Evolutionary conservation across 1,140 invertebrate genomes (phyloP).

Genomic region (Drosophila bipectinata): DNA sequence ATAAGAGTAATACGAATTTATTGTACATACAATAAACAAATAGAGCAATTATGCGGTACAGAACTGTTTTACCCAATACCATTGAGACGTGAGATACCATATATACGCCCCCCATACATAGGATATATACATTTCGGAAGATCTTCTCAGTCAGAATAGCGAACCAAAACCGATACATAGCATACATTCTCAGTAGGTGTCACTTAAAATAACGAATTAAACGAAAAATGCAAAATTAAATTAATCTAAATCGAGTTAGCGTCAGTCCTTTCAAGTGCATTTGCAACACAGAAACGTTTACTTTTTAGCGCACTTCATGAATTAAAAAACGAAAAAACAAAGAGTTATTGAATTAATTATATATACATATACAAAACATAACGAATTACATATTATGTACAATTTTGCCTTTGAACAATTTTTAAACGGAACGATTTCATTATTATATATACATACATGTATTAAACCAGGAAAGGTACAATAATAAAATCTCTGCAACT

Average conservation of each 20-base stretch:
- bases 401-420: conserved; percentile 76
- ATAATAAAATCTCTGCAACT: conserved; percentile 74
- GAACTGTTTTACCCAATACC: conserved; percentile 52
- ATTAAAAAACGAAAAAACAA: conserved; percentile 8
- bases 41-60: conserved; percentile 37
- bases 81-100: neutral
- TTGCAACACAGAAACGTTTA: conserved; percentile 43
- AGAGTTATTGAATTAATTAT: conserved; percentile 50
- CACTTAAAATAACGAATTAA: conserved; percentile 11
- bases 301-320: conserved; percentile 57
- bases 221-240: conserved; percentile 5
- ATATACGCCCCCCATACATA: conserved; percentile 13
- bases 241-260: conserved; percentile 25
- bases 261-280: conserved; percentile 31
- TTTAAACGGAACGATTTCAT: conserved; percentile 67
- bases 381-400: conserved; percentile 62
- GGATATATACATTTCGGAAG: conserved; percentile 1
- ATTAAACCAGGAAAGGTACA: conserved; percentile 61
- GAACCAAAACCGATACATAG: conserved; percentile 13
- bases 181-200: conserved; percentile 20
- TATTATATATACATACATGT: conserved; percentile 57
- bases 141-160: conserved; percentile 10
- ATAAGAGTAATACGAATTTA: conserved; percentile 76
- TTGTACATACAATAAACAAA: conserved; percentile 73
- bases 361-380: conserved; percentile 48